These are phyloP conservation scores for Tachina fera DNA, from an alignment of 2,888 invertebrate species.

Conservation along the genomic window DNA sequence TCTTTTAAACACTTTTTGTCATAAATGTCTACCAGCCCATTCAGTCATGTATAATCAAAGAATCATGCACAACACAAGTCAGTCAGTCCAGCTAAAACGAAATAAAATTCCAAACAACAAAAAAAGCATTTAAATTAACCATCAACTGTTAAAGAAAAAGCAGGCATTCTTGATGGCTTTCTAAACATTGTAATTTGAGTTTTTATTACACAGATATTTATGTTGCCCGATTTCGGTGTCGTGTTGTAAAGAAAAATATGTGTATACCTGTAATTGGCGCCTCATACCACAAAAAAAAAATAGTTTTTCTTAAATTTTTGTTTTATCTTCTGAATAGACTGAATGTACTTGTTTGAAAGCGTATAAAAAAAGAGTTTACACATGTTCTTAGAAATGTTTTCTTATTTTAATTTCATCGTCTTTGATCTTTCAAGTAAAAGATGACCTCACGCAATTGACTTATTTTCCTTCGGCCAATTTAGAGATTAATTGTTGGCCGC, in stretches of 20 bases:
- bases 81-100: no score
- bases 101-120: neutral
- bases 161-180: slow-evolving; percentile 71
- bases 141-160: slow-evolving; percentile 48
- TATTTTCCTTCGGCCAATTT: slow-evolving; percentile 9
- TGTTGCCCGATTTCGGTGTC: slow-evolving; percentile 36
- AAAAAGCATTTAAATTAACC: slow-evolving; percentile 5
- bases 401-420: slow-evolving; percentile 19
- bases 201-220: slow-evolving; percentile 46
- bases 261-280: slow-evolving; percentile 66
- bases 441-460: slow-evolving; percentile 67
- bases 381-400: slow-evolving; percentile 30
- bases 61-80: neutral
- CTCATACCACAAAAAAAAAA: slow-evolving; percentile 20
- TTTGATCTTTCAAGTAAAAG: slow-evolving; percentile 18
- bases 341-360: slow-evolving; percentile 10
- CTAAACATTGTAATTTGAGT: slow-evolving; percentile 72
- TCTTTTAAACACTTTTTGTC: slow-evolving; percentile 73
- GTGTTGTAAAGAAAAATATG: slow-evolving; percentile 42
- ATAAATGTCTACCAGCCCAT: slow-evolving; percentile 21
- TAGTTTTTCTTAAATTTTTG: neutral
- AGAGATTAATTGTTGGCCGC: slow-evolving; percentile 63
- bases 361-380: slow-evolving; percentile 24
- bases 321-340: neutral
- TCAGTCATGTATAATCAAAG: slow-evolving; percentile 12